Evolutionary conservation across 1,140 invertebrate genomes (phyloP).

Genomic region (Drosophila setifemur): DNA sequence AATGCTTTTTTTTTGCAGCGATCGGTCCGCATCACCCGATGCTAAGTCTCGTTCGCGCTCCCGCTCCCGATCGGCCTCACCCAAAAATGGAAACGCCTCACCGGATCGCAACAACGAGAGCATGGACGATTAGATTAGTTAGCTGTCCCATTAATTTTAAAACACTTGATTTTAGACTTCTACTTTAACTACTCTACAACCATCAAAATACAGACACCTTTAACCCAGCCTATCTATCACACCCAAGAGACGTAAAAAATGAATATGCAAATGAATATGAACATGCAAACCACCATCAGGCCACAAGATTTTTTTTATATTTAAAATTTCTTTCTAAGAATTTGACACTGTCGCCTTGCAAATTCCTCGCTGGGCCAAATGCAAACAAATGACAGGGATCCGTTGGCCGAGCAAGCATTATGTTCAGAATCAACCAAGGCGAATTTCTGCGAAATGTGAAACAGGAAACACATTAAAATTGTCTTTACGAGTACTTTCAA

Average conservation of each 20-base stretch:
- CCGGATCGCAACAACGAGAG: conserved; percentile 78
- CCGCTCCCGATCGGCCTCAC: conserved; percentile 71
- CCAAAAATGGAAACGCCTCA: conserved; percentile 83
- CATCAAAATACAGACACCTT: conserved; percentile 57
- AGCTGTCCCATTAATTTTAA: conserved; percentile 74
- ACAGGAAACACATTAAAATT: conserved; percentile 25
- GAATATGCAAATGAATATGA: conserved; percentile 11
- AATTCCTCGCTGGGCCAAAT: neutral
- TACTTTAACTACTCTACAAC: conserved; percentile 63
- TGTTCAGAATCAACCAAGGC: neutral
- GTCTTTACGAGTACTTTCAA: conserved; percentile 58
- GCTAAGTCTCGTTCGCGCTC: conserved; percentile 83
- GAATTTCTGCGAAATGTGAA: conserved; percentile 20
- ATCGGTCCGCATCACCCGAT: conserved; percentile 81
- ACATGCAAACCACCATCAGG: conserved; percentile 30
- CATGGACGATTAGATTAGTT: conserved; percentile 80
- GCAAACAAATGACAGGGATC: conserved; percentile 7
- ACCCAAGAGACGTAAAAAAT: conserved; percentile 12
- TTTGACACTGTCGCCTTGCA: neutral
- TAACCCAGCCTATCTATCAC: conserved; percentile 14
- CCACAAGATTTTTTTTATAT: conserved; percentile 50
- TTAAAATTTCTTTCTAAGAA: conserved; percentile 55
- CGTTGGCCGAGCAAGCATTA: neutral
- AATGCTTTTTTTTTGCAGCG: conserved; percentile 73
- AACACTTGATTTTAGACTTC: conserved; percentile 70